Evolutionary conservation across 2,797 vertebrate genomes (phyloP).

Genomic region (Fistularia tabacaria): DNA sequence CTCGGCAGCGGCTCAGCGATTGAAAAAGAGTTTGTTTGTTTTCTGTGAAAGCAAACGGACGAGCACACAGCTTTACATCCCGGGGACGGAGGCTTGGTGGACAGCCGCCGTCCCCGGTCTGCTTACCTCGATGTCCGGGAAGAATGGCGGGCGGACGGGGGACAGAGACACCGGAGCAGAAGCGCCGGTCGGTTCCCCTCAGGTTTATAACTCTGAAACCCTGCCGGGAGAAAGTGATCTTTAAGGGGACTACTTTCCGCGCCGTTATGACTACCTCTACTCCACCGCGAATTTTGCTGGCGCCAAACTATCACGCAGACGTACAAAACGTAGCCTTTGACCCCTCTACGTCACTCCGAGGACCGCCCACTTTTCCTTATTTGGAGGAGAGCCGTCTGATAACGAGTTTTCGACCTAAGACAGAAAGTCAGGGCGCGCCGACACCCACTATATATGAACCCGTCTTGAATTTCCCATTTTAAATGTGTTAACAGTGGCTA

Average conservation of each 20-base stretch:
- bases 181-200: no score
- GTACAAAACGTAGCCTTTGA: slow-evolving; percentile 70
- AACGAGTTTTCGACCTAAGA: no score
- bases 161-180: slow-evolving; percentile 10
- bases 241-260: background rate
- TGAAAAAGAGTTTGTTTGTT: no score
- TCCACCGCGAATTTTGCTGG: slow-evolving; percentile 76
- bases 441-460: no score
- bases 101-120: background rate
- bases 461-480: no score
- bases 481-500: background rate
- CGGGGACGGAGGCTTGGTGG: background rate
- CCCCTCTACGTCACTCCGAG: slow-evolving; percentile 51
- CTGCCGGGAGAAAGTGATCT: no score
- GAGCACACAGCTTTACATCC: no score
- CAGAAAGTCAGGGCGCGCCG: no score
- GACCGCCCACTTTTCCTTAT: slow-evolving; percentile 33
- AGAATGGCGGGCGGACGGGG: slow-evolving; percentile 1
- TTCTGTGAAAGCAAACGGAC: no score
- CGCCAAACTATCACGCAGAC: slow-evolving; percentile 76
- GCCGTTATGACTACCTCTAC: background rate
- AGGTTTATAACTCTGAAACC: rapidly evolving
- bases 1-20: no score
- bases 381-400: background rate
- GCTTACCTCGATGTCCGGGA: slow-evolving; percentile 52